Conservation (phyloP, 2,888 invertebrate species). For the Amaurobius ferox region DNA sequence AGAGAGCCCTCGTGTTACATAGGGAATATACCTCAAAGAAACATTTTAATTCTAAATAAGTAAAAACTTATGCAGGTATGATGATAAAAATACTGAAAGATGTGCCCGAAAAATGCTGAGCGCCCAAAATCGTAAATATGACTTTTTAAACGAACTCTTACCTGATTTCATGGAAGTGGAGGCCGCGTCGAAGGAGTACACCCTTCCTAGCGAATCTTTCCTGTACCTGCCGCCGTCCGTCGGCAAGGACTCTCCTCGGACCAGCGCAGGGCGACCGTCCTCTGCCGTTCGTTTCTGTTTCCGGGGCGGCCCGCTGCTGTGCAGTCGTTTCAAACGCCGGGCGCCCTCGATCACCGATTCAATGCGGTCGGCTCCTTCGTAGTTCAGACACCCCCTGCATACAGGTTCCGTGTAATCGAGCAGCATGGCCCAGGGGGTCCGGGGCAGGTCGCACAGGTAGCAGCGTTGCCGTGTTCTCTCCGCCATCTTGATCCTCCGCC, state of each 20-base stretch:
- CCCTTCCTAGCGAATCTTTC: slow-evolving; percentile 85
- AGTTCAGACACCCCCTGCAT: slow-evolving; percentile 99
- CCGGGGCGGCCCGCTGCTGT: slow-evolving; percentile 15
- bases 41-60: too few species aligned
- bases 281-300: not conserved
- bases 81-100: too few species aligned
- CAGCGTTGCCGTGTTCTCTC: slow-evolving; percentile 80
- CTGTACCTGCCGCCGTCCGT: slow-evolving; percentile 83
- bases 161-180: slow-evolving; percentile 80
- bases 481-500: slow-evolving; percentile 47
- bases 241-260: slow-evolving; percentile 92
- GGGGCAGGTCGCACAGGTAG: slow-evolving; percentile 98
- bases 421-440: slow-evolving; percentile 99
- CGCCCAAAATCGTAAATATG: too few species aligned
- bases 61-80: too few species aligned
- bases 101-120: too few species aligned
- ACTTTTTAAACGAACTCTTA: too few species aligned
- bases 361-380: slow-evolving; percentile 98
- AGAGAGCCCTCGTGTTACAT: too few species aligned
- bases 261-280: slow-evolving; percentile 86
- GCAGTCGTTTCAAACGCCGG: slow-evolving; percentile 93
- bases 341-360: slow-evolving; percentile 96
- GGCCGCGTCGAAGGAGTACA: slow-evolving; percentile 92
- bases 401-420: slow-evolving; percentile 99
- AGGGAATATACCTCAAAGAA: too few species aligned